A percentile compares a stretch with the other conserved stretches of the same genome.
Conservation (phyloP, 2,888 invertebrate species). For the Drosophila pseudotalamancana region DNA sequence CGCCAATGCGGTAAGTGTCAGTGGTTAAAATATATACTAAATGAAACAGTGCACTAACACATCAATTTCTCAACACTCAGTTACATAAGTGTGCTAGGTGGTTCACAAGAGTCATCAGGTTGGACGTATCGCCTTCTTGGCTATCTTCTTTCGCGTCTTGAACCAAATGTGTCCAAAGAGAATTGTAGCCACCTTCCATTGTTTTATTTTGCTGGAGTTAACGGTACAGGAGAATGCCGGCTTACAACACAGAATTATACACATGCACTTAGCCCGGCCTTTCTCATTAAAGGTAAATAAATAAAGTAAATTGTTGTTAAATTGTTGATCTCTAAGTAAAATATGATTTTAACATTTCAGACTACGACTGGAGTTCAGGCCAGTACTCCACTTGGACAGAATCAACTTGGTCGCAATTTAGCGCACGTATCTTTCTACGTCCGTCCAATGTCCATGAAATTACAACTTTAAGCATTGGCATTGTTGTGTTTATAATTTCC, state of each 20-base stretch:
- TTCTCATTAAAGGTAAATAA: slow-evolving; percentile 87
- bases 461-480: slow-evolving; percentile 81
- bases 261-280: slow-evolving; percentile 93
- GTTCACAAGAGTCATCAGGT: slow-evolving; percentile 81
- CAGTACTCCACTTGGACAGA: slow-evolving; percentile 95
- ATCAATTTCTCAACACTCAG: too few species aligned
- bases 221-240: slow-evolving; percentile 89
- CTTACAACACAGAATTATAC: slow-evolving; percentile 90
- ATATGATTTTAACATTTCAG: slow-evolving; percentile 83
- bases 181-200: slow-evolving; percentile 85
- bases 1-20: slow-evolving; percentile 77
- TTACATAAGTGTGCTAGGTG: slow-evolving; percentile 83
- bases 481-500: slow-evolving; percentile 82
- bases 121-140: slow-evolving; percentile 84
- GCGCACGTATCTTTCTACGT: slow-evolving; percentile 91
- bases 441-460: slow-evolving; percentile 85
- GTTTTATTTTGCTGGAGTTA: slow-evolving; percentile 88
- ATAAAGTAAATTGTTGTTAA: neutral
- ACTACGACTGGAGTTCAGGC: slow-evolving; percentile 91
- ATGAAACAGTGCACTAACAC: neutral
- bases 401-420: slow-evolving; percentile 91
- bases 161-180: slow-evolving; percentile 77
- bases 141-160: slow-evolving; percentile 76
- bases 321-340: neutral
- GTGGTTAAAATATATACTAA: neutral